Evolutionary conservation across 2,113 vertebrate genomes (phyloP).

Genomic region (Peromyscus polionotus): DNA sequence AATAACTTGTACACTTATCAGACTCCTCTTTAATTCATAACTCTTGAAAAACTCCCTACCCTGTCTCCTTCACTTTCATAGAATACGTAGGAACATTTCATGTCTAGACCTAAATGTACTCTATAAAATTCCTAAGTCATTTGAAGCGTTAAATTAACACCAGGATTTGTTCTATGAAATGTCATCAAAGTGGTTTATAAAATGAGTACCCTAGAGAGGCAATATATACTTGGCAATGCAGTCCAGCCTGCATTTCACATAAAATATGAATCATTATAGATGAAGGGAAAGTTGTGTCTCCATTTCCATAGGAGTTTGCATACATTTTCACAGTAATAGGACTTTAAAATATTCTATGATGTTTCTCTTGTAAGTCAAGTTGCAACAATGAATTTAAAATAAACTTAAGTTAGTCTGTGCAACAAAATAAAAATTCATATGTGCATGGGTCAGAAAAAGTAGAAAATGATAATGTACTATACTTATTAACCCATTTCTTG

Average conservation of each 20-base stretch:
- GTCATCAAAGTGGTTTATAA: neutral
- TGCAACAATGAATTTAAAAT: slow-evolving; percentile 78
- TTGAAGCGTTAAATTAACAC: slow-evolving; percentile 63
- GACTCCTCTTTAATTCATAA: slow-evolving; percentile 61
- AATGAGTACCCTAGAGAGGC: neutral
- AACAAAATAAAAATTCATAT: slow-evolving; percentile 75
- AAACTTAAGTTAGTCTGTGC: slow-evolving; percentile 53
- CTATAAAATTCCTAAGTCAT: slow-evolving; percentile 61
- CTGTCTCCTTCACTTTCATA: neutral
- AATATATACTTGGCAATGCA: slow-evolving; percentile 23
- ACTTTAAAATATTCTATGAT: slow-evolving; percentile 74
- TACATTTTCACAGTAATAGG: slow-evolving; percentile 71
- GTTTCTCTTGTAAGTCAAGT: slow-evolving; percentile 74
- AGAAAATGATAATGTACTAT: neutral
- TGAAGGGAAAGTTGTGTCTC: slow-evolving; percentile 41
- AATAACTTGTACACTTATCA: slow-evolving; percentile 56
- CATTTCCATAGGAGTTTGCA: slow-evolving; percentile 75
- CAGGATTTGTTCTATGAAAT: slow-evolving; percentile 53
- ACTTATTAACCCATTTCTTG: neutral
- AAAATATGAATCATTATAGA: slow-evolving; percentile 50
- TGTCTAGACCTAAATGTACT: neutral
- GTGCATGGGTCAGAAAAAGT: slow-evolving; percentile 33
- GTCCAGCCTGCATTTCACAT: slow-evolving; percentile 5
- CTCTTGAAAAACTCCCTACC: neutral
- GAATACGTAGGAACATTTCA: slow-evolving; percentile 58